Evolutionary conservation across 2,888 invertebrate species (phyloP), one percentile per base, ranked within the genome.

Genomic region (Agelastica alni): DNA sequence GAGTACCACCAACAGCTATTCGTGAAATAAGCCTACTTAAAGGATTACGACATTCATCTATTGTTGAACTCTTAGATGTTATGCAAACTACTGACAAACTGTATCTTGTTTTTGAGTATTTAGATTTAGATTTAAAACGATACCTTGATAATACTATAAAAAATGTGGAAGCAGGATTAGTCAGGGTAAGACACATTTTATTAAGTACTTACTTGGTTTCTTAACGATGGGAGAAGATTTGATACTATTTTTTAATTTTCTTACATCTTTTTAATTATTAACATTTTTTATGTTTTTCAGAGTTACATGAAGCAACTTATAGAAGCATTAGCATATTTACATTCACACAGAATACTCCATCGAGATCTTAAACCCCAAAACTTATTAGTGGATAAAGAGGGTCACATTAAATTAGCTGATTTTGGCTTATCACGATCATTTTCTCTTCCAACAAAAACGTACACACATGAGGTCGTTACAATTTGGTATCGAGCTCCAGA

Each of bases 401-500:
- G 96, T 0, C 85, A 85, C 69, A 92, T 98, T 64, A 98, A 98
- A 76, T 78, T 96, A 46, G 98, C 97, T 0, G 98, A 99, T 82
- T 98, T 98, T 79, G 98, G 98, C 5, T 81, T 99, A 51, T 96
- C 96, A 2, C 83, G 98, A 64, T 89, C 91, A 30, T 95, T 96
- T 77, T 91, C 90, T 51, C 83, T 98, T 31, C 98, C 98, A 9
- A 88, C 96, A 64, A 83, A 95, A 58, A 89, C 91, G 1, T 98
- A 95, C 77, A 98, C 98, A 1, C 97, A 98, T 77, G 93, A 93
- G 79, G 91, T 96, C 10, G 91, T 97, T 3, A 98, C 97, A 1
- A 81, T 98, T 58, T 98, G 97, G 97, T 98, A 98, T 78, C 84
- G 97, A 70, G 92, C 97, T 4, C 97, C 98, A 1, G 97, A 98